phyloP scores from a whole-genome alignment of 2,888 invertebrate species.

The Diloba caeruleocephala region DNA sequence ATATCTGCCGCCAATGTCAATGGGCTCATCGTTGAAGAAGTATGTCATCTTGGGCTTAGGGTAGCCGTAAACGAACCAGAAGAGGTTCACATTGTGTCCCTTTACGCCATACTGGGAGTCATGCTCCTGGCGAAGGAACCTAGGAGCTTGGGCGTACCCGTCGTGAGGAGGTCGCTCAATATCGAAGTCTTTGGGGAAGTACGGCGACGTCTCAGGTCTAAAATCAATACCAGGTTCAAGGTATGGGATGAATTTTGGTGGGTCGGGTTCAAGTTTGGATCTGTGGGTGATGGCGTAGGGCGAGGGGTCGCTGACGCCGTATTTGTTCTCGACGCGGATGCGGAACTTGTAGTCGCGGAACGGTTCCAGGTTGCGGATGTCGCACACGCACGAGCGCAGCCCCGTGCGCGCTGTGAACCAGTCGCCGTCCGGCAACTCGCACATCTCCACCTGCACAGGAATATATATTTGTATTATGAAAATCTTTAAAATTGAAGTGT shows the following conservation, averaged over 20 bases:
- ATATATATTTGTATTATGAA: too few species aligned
- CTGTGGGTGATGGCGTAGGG: constrained; percentile 96
- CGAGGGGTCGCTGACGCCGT: constrained; percentile 98
- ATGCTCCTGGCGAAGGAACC: constrained; percentile 95
- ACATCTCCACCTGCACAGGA: constrained; percentile 93
- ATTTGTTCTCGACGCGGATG: constrained; percentile 98
- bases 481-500: too few species aligned
- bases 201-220: constrained; percentile 95
- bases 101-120: constrained; percentile 97
- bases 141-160: constrained; percentile 94
- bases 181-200: constrained; percentile 97
- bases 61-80: constrained; percentile 98
- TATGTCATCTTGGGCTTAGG: constrained; percentile 98
- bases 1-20: constrained; percentile 95
- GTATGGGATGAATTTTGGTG: constrained; percentile 94
- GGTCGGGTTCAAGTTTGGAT: constrained; percentile 93
- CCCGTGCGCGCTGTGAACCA: constrained; percentile 97
- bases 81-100: constrained; percentile 96
- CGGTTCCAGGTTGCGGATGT: constrained; percentile 96
- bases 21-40: constrained; percentile 94
- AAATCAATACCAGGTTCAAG: constrained; percentile 94
- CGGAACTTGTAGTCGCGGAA: constrained; percentile 98
- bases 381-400: constrained; percentile 96
- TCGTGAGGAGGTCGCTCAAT: constrained; percentile 96
- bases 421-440: constrained; percentile 96